Evolutionary conservation across 2,113 vertebrate species (phyloP).

Genomic region (Shinisaurus crocodilurus): DNA sequence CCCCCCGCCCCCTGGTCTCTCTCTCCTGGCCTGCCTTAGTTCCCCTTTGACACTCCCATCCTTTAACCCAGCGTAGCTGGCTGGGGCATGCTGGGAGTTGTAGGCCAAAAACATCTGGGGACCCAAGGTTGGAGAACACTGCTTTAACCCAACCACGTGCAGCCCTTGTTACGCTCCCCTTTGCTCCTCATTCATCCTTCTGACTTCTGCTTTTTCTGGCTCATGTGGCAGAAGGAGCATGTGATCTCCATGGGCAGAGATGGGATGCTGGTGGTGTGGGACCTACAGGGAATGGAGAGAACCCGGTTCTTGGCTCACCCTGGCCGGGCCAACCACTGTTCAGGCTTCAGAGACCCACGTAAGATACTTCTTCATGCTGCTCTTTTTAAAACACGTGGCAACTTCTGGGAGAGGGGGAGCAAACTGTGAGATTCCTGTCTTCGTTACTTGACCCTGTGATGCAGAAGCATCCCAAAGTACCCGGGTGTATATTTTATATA

Average conservation of each 20-base stretch:
- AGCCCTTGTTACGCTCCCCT: background rate
- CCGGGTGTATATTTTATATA: background rate
- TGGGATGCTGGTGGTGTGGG: constrained; percentile 86
- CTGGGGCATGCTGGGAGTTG: too few relatives aligned
- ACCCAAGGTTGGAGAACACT: too few relatives aligned
- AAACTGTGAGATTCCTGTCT: background rate
- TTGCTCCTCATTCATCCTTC: background rate
- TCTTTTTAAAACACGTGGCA: background rate
- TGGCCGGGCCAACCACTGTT: constrained; percentile 78
- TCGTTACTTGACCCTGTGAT: background rate
- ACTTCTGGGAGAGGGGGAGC: background rate
- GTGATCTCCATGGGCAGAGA: constrained; percentile 79
- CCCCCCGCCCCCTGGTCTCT: background rate
- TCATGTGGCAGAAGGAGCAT: constrained; percentile 74
- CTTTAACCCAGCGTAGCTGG: too few relatives aligned
- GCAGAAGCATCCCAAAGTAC: background rate
- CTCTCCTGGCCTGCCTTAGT: background rate
- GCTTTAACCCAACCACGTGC: background rate
- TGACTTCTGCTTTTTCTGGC: background rate
- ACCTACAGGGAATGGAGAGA: constrained; percentile 78
- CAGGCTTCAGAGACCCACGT: constrained; percentile 37
- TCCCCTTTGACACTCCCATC: too few relatives aligned
- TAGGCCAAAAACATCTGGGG: too few relatives aligned
- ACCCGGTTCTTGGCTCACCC: constrained; percentile 83
- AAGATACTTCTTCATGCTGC: background rate